Evolutionary conservation across 2,113 vertebrate genomes (phyloP).

Genomic region (Setophaga kirtlandii): DNA sequence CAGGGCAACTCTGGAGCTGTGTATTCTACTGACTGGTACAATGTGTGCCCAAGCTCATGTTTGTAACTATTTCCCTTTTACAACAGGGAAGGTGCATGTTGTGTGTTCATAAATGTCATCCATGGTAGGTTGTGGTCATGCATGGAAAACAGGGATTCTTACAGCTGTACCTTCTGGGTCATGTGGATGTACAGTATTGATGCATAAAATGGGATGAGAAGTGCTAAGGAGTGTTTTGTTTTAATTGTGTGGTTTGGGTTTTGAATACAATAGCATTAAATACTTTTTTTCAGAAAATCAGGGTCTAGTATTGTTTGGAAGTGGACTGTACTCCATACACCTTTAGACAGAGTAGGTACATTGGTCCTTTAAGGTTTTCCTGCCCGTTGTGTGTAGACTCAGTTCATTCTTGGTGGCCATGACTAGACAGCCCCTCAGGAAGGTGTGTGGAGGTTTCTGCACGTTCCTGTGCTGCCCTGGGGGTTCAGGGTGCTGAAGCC

Average conservation of each 20-base stretch:
- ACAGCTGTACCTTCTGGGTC: fast-evolving
- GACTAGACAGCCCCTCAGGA: neutral
- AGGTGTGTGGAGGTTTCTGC: neutral
- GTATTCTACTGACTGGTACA: fast-evolving
- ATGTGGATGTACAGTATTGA: fast-evolving
- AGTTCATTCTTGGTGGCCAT: fast-evolving
- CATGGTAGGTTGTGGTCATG: fast-evolving
- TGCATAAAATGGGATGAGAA: neutral
- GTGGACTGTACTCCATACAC: neutral
- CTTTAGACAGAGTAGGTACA: neutral
- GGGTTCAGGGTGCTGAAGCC: neutral
- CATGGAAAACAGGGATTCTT: neutral
- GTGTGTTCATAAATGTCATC: neutral
- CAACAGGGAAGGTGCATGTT: neutral
- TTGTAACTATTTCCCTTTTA: neutral
- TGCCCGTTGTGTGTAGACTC: neutral
- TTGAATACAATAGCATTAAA: neutral
- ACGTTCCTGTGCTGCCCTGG: fast-evolving
- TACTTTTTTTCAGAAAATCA: neutral
- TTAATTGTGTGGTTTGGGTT: neutral
- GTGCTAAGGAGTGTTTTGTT: neutral
- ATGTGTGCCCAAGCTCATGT: neutral
- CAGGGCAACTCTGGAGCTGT: neutral
- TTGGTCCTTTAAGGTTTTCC: neutral
- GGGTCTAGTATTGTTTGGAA: neutral